Base-by-base conservation (phyloP, 2,888 invertebrate species). In the Athalia cordata region DNA sequence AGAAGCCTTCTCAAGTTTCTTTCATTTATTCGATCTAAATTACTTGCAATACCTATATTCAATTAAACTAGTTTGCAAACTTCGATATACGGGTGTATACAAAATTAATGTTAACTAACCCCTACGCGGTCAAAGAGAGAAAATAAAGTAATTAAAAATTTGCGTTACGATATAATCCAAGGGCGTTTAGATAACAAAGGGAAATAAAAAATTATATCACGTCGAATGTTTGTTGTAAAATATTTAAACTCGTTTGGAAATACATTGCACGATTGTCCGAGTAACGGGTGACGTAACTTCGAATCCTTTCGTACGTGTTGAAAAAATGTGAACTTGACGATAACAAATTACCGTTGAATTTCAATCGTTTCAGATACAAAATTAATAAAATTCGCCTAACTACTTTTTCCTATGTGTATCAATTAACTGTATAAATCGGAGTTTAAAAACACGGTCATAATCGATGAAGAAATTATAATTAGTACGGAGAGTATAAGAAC, bases 161-260 rank as follows among this genome's bases (percentile, higher is more conserved):
- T 59, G 43, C 59, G 57, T 70, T 70, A 9, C 59, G 47, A 59
- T 57, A 47, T 68, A 29, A 68, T 68, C 47, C 72, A 72, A 72
- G 59, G 57, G 59, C 72, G 72, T 47, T 9, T 72, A 57, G 57
- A 47, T 59, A 72, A 72, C 59, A 72, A 72, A 72, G 47, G 11
- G 13, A 59, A 59, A 72, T 47, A 72, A 72, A 43, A 29, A 57
- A 72, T 72, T 72, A 59, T 59, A 59, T 72, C 72, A 72, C 57
- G 59, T 13, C 29, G n/a, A 29, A 29, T 29, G 29, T 29, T 29
- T 29, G 29, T 29, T 29, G 29, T 29, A 2, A 29, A 29, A 29
- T 29, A 29, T 29, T 29, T 29, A 29, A 29, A 29, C 0, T 29
- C 29, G 29, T 0, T 29, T 29, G 29, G 29, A 29, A 29, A 29